Evolutionary conservation across 2,113 vertebrate genomes (phyloP).

Genomic region (Dasyornis broadbenti): DNA sequence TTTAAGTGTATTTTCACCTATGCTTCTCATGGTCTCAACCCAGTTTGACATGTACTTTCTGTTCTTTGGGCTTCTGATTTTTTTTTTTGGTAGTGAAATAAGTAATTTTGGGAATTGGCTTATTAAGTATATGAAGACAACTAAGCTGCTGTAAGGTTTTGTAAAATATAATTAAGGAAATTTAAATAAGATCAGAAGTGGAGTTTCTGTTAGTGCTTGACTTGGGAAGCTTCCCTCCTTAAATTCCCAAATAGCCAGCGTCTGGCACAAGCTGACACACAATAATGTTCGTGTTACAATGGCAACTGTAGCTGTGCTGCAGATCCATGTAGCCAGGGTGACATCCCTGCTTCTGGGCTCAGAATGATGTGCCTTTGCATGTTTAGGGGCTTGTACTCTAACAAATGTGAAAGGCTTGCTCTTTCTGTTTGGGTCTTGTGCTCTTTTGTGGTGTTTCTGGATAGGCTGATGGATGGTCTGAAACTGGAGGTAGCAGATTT

Average conservation of each 20-base stretch:
- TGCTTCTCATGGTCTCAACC: not conserved
- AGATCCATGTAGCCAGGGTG: not conserved
- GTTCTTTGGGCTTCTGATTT: not conserved
- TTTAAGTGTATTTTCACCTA: not conserved
- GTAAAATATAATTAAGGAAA: not conserved
- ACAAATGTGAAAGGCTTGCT: not conserved
- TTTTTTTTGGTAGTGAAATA: not conserved
- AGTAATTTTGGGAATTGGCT: not conserved
- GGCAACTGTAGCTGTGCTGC: not conserved
- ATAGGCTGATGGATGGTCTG: not conserved
- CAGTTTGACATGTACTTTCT: not conserved
- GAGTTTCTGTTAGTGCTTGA: not conserved
- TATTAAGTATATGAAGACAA: not conserved
- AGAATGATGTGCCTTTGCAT: not conserved
- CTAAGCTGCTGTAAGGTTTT: not conserved
- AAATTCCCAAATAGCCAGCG: not conserved
- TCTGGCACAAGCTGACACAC: not conserved
- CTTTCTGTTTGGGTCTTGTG: not conserved
- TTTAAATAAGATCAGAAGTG: not conserved
- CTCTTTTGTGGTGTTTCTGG: not conserved
- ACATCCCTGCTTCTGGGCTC: not conserved
- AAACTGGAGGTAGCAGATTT: not conserved
- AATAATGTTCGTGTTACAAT: not conserved
- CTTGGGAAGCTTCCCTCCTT: not conserved
- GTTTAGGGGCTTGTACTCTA: not conserved